Percentiles rank a stretch among this genome's conserved stretches.
These are phyloP conservation scores for Lepidurus apus DNA, from an alignment of 1,140 invertebrate species.

Conservation along the genomic window DNA sequence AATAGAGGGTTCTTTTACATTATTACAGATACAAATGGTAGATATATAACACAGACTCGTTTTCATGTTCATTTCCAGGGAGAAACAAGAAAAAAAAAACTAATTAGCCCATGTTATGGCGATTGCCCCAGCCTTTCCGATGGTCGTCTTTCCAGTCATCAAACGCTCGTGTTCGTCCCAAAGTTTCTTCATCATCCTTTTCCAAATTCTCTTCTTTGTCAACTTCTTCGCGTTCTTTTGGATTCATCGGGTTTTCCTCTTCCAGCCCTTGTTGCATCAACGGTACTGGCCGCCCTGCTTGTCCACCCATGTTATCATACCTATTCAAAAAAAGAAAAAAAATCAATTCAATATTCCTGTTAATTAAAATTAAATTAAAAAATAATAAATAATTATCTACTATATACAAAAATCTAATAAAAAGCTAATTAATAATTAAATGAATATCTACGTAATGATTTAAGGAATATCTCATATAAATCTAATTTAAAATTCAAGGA, in stretches of 20 bases:
- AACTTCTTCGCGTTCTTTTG: conserved; percentile 53
- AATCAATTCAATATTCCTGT: too few species aligned
- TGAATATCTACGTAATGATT: too few species aligned
- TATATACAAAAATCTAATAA: too few species aligned
- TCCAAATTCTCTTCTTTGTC: conserved; percentile 60
- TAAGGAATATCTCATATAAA: too few species aligned
- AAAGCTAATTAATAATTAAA: too few species aligned
- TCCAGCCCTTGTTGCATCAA: conserved; percentile 40
- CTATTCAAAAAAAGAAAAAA: background rate
- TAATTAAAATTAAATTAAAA: too few species aligned
- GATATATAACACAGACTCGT: background rate
- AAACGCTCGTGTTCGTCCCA: conserved; percentile 61
- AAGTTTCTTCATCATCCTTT: conserved; percentile 66
- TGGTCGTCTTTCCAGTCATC: conserved; percentile 92
- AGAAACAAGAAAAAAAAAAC: conserved; percentile 7
- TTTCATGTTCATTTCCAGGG: background rate
- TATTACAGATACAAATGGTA: background rate
- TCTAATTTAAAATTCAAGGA: too few species aligned
- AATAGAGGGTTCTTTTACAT: too few species aligned
- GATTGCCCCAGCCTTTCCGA: conserved; percentile 79
- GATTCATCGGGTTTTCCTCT: conserved; percentile 41
- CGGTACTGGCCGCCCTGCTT: conserved; percentile 37
- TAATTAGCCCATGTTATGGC: conserved; percentile 65
- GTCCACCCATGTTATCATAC: conserved; percentile 29
- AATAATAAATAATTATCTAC: too few species aligned